Conservation (phyloP, 2,888 invertebrate species). For the Dolomedes plantarius region DNA sequence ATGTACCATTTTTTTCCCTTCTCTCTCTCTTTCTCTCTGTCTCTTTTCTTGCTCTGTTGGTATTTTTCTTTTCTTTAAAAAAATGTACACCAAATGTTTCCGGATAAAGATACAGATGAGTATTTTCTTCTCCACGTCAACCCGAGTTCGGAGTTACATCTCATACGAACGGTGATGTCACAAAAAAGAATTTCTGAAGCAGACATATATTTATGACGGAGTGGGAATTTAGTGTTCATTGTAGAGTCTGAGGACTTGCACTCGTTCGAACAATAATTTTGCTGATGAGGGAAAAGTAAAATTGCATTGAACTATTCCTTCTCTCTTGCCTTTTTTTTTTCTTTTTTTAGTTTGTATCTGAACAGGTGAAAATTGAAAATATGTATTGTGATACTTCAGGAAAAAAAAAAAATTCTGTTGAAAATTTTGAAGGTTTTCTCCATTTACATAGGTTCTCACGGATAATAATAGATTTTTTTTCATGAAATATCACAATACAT, state of each 20-base stretch:
- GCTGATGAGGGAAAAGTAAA: background rate
- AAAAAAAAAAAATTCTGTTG: no score
- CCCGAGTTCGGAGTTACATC: background rate
- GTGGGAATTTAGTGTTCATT: background rate
- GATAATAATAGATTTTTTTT: no score
- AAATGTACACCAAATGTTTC: background rate
- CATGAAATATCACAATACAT: no score
- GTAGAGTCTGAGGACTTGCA: background rate
- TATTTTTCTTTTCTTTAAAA: background rate
- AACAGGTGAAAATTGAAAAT: background rate
- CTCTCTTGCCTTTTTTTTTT: background rate
- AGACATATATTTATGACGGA: constrained; percentile 24
- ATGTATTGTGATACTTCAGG: no score
- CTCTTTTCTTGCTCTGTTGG: background rate
- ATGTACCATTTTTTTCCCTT: background rate
- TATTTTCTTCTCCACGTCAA: background rate
- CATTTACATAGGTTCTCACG: no score
- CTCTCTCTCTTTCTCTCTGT: no score
- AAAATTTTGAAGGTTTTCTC: no score
- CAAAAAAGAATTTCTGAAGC: constrained; percentile 33
- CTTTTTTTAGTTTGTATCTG: background rate
- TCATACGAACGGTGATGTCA: constrained; percentile 12
- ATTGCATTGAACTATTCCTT: background rate
- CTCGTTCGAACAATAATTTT: background rate
- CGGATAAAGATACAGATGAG: background rate